These are phyloP conservation scores for Philereme vetulata DNA, from an alignment of 2,888 invertebrate genomes.

Conservation along the genomic window DNA sequence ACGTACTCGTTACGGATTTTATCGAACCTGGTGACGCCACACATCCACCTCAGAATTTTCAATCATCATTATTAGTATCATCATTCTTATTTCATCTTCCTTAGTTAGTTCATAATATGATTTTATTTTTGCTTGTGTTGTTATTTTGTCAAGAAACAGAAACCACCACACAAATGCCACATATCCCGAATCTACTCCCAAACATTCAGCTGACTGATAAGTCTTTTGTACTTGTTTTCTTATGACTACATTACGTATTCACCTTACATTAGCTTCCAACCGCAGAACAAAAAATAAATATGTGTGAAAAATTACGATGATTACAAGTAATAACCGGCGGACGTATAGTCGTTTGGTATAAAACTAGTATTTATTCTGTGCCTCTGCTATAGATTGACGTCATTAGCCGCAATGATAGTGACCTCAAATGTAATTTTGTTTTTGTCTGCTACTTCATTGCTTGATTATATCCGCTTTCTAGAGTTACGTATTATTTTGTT, in stretches of 20 bases:
- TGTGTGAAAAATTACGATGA: constrained; percentile 84
- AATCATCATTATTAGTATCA: too few relatives aligned
- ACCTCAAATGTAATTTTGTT: constrained; percentile 74
- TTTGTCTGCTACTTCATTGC: constrained; percentile 54
- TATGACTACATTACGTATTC: background rate
- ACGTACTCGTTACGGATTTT: too few relatives aligned
- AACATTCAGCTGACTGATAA: too few relatives aligned
- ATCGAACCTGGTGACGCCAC: too few relatives aligned
- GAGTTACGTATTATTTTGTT: background rate
- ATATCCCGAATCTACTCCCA: too few relatives aligned
- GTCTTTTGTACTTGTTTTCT: too few relatives aligned
- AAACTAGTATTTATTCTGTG: constrained; percentile 20
- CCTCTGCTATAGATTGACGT: constrained; percentile 71
- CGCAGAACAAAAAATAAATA: constrained; percentile 74
- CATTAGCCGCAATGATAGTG: constrained; percentile 79
- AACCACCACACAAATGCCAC: too few relatives aligned
- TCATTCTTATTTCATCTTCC: too few relatives aligned
- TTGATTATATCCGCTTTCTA: constrained; percentile 26
- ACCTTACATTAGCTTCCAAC: constrained; percentile 15
- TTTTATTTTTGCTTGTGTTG: too few relatives aligned
- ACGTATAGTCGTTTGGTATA: constrained; percentile 67
- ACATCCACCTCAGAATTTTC: too few relatives aligned
- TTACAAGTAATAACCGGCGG: constrained; percentile 78
- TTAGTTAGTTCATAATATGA: too few relatives aligned
- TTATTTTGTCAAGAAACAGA: too few relatives aligned